A percentile compares a stretch with the other conserved stretches of the same genome.
Conservation (phyloP, 2,888 invertebrate genomes). For the Xylota segnis region DNA sequence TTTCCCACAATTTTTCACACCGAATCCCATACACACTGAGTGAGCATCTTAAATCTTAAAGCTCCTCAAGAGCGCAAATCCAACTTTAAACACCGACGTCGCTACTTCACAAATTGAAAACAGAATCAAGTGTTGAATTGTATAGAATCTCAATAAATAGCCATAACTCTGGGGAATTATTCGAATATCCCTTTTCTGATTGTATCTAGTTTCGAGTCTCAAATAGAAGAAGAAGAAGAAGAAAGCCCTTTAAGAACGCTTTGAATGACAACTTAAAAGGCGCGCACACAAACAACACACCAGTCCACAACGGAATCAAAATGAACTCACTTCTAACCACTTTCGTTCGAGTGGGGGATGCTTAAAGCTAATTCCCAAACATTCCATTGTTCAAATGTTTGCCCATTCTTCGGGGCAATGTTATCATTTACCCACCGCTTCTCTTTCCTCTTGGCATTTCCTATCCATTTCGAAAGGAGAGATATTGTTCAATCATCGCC, state of each 20-base stretch:
- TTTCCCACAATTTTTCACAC: no score
- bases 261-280: slow-evolving; percentile 48
- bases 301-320: slow-evolving; percentile 50
- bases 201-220: neutral
- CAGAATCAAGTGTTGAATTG: neutral
- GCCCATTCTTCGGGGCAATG: slow-evolving; percentile 39
- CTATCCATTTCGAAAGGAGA: slow-evolving; percentile 42
- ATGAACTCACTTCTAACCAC: slow-evolving; percentile 69
- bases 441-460: slow-evolving; percentile 31
- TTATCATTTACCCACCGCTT: slow-evolving; percentile 34
- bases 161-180: slow-evolving; percentile 23
- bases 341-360: slow-evolving; percentile 52
- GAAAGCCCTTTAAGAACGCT: neutral
- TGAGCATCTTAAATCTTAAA: neutral
- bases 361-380: slow-evolving; percentile 71
- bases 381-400: slow-evolving; percentile 74
- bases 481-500: slow-evolving; percentile 71
- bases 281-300: slow-evolving; percentile 15
- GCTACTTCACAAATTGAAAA: neutral
- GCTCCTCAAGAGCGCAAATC: neutral
- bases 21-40: no score
- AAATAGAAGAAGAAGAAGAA: no score
- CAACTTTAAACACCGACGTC: neutral
- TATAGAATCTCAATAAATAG: slow-evolving; percentile 36
- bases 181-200: slow-evolving; percentile 16